Evolutionary conservation across 2,113 vertebrate genomes (phyloP).

Genomic region (Piaya cayana): DNA sequence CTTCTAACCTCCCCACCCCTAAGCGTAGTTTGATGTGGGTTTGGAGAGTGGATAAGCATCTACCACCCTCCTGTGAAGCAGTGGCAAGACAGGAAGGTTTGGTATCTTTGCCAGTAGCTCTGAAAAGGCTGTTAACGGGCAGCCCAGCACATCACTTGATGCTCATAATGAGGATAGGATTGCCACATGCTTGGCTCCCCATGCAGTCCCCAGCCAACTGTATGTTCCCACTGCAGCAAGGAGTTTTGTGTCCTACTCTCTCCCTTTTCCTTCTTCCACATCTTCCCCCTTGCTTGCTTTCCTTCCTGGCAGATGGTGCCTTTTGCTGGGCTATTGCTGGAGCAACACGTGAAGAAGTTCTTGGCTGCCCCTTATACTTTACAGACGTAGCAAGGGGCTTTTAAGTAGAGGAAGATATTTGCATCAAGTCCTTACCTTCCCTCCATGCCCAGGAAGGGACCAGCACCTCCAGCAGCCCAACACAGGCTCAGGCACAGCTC

Average conservation of each 20-base stretch:
- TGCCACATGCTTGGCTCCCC: background rate
- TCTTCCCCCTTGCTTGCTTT: background rate
- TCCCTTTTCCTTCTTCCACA: background rate
- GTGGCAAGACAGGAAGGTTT: background rate
- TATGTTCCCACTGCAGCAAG: background rate
- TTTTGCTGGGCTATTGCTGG: background rate
- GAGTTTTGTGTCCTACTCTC: background rate
- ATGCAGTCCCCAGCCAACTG: background rate
- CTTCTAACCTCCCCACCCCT: background rate
- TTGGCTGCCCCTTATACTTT: background rate
- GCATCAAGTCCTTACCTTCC: background rate
- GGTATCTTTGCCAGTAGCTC: background rate
- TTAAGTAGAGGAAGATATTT: background rate
- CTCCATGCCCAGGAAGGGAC: background rate
- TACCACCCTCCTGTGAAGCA: background rate
- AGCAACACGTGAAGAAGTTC: background rate
- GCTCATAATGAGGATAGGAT: background rate
- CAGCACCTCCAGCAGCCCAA: background rate
- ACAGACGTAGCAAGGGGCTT: background rate
- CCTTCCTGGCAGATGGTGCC: background rate
- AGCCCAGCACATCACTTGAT: background rate
- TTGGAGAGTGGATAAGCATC: background rate
- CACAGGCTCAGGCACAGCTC: rapidly evolving
- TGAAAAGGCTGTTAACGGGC: background rate
- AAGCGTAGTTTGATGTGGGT: background rate